Evolutionary conservation across 2,113 vertebrate species (phyloP), one percentile per base, ranked within the genome.

Genomic region (Bos javanicus): DNA sequence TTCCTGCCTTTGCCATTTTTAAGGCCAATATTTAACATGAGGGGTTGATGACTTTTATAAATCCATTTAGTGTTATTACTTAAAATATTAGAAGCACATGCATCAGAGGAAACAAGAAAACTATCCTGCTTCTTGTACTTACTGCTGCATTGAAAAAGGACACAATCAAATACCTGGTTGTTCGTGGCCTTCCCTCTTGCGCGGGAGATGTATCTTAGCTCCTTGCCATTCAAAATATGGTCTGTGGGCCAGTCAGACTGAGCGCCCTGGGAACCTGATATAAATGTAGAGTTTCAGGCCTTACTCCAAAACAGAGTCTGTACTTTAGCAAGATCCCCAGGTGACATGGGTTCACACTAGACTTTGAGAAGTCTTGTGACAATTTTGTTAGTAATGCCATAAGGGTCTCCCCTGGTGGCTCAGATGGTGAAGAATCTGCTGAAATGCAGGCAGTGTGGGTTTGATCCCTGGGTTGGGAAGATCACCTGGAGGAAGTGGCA

Each of bases 1-100:
- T 19, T 84, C 96, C 95, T 86, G 43, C 80, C 39, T 97, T 96
- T 88, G 89, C 89, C 91, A 56, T 97, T 97, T 96, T 97, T 88
- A 92, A 96, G 80, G 50, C 84, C 60, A 62, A 56, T 96, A 96
- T 98, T 98, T 94, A 95, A 94, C 90, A 87, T 26, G 9, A 94
- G 57, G 54, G 67, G 17, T 6, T 80, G 81, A 43, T 7, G 1
- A 54, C 60, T 62, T 59, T 76, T 89, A 92, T 89, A 97, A 98
- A 97, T 97, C 80, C 62, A 84, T 83, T 92, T 90, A 96, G 57
- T 54, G 71, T 91, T 91, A 95, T 92, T 64, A 97, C 91, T 87
- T 94, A 52, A 97, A 90, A 13, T n/a, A 46, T 87, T 93, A 81
- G 74, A 52, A 96, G 48, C 60, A 92, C 64, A 89, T 5, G 36